Conservation (phyloP, 2,797 vertebrate genomes). For the Salarias fasciatus region DNA sequence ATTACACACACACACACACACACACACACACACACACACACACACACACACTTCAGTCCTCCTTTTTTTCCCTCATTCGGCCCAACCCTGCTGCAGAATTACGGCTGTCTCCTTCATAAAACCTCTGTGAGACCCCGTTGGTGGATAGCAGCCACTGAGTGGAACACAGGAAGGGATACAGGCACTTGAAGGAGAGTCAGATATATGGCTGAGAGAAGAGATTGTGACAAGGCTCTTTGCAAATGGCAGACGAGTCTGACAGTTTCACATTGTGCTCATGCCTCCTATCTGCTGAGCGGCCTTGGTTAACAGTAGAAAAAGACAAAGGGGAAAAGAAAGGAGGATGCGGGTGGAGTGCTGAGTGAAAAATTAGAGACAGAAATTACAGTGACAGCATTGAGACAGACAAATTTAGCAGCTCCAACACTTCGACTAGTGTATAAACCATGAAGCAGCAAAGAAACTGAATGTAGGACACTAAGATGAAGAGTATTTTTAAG, state of each 20-base stretch:
- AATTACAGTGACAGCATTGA: conserved; percentile 21
- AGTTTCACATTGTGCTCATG: conserved; percentile 39
- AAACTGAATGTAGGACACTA: conserved; percentile 18
- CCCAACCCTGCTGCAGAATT: background rate
- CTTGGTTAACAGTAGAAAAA: conserved; percentile 19
- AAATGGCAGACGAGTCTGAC: conserved; percentile 44
- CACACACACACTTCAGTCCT: no score
- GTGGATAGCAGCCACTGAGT: conserved; percentile 25
- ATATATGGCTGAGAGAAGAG: conserved; percentile 56
- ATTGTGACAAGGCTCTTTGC: conserved; percentile 57
- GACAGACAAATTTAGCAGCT: conserved; percentile 7
- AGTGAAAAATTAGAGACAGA: conserved; percentile 10
- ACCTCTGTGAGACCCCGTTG: conserved; percentile 50
- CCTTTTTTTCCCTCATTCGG: no score
- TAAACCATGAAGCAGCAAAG: background rate
- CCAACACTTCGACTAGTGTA: no score
- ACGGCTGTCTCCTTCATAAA: conserved; percentile 14
- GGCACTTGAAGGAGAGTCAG: conserved; percentile 39
- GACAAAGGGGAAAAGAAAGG: background rate
- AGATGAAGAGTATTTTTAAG: conserved; percentile 18
- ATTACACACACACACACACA: no score
- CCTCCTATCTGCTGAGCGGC: conserved; percentile 19
- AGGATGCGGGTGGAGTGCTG: background rate
- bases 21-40: no score
- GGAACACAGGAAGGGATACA: conserved; percentile 13